Evolutionary conservation across 2,113 vertebrate species (phyloP).

Genomic region (Hemiscyllium ocellatum): DNA sequence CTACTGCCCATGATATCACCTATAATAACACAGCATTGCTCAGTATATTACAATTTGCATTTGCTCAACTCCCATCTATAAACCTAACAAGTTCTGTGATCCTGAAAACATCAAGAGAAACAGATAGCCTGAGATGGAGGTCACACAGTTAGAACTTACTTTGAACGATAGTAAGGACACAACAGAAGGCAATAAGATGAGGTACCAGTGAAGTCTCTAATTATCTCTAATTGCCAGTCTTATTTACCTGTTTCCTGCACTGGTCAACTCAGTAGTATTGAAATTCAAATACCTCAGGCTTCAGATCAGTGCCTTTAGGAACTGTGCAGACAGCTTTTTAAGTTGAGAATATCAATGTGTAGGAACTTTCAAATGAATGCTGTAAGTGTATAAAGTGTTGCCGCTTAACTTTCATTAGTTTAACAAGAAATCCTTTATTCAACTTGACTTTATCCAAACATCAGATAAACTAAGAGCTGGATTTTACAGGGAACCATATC

Average conservation of each 20-base stretch:
- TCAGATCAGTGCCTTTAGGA: not conserved
- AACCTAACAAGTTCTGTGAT: not conserved
- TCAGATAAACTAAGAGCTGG: too few relatives aligned
- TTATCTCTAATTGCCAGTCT: not conserved
- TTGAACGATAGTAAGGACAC: too few relatives aligned
- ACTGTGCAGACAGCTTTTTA: not conserved
- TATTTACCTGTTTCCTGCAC: not conserved
- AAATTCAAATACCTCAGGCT: not conserved
- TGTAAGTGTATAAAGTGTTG: not conserved
- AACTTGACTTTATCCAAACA: too few relatives aligned
- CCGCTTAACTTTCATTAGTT: not conserved
- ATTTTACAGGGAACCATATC: too few relatives aligned
- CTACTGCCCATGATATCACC: not conserved
- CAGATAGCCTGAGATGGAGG: not conserved
- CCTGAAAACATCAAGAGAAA: not conserved
- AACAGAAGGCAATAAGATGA: not conserved
- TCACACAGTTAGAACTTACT: not conserved
- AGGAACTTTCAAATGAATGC: not conserved
- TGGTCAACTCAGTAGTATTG: not conserved
- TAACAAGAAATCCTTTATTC: not conserved
- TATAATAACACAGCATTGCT: not conserved
- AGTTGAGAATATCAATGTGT: not conserved
- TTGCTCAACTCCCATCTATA: not conserved
- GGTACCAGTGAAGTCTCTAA: not conserved
- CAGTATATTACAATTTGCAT: not conserved